phyloP scores from a whole-genome alignment of 2,888 invertebrate species.

The Netelia inedita region DNA sequence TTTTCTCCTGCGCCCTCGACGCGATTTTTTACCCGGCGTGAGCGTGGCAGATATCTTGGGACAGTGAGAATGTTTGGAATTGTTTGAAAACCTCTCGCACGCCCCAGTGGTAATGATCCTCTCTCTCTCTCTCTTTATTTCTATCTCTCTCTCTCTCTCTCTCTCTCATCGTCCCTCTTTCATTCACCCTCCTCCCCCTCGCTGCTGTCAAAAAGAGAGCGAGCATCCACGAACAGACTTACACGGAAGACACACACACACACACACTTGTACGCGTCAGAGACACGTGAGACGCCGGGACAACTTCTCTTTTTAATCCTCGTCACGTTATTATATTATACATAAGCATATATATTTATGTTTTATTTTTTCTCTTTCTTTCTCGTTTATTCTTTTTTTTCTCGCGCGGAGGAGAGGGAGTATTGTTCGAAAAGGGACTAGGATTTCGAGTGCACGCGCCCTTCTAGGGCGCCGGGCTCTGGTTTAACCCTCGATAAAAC shows the following conservation, averaged over 20 bases:
- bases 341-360: background rate
- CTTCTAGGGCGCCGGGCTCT: no score
- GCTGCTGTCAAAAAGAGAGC: conserved; percentile 60
- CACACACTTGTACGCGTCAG: conserved; percentile 29
- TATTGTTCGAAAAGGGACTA: conserved; percentile 51
- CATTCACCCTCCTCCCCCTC: conserved; percentile 39
- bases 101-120: conserved; percentile 74
- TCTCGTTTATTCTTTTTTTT: conserved; percentile 22
- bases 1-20: conserved; percentile 61
- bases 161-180: conserved; percentile 55
- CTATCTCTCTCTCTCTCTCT: conserved; percentile 56
- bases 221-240: conserved; percentile 41
- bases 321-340: conserved; percentile 32
- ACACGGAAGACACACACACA: conserved; percentile 4
- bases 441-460: conserved; percentile 46
- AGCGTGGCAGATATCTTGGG: conserved; percentile 47
- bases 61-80: conserved; percentile 68
- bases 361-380: conserved; percentile 49
- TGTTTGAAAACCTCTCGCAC: conserved; percentile 69
- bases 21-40: conserved; percentile 47
- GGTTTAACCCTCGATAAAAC: conserved; percentile 6
- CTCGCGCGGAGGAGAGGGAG: background rate
- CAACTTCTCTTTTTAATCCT: conserved; percentile 59
- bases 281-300: conserved; percentile 48
- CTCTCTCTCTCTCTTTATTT: conserved; percentile 59